Evolutionary conservation across 2,888 invertebrate genomes (phyloP), one percentile per base, ranked within the genome.

Genomic region (Rhaphigaster nebulosa): DNA sequence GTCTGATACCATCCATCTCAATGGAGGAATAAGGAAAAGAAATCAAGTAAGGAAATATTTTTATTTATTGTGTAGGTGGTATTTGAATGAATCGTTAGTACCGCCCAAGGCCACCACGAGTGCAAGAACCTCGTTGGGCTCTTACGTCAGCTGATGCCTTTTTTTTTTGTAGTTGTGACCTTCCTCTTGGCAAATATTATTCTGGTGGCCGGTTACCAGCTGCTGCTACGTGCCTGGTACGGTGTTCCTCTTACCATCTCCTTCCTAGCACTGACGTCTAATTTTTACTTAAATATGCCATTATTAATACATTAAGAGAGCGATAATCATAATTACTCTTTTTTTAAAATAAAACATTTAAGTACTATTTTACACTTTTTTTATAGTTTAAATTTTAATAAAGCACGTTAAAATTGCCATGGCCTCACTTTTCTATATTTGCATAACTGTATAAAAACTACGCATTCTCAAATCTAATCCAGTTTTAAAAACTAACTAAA

Each of bases 81-180:
- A 84, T 84, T 84, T 84, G 84, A 84, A 84, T 41, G 84, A 84
- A 18, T 84, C 45, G 84, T 84, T 84, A 45, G 84, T 84, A 84
- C 3, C 45, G 45, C 1, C 45, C 8, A 84, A 84, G 84, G 84
- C 84, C 84, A n/a, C n/a, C 41, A 6, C 1, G 84, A 50, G 84
- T 84, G 84, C 84, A 84, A 45, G 45, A n/a, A 84, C 84, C 84
- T 50, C n/a, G 4, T 41, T 45, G 41, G 45, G 45, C 45, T 45
- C 84, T 84, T 84, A 84, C 84, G 84, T 84, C 84, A 84, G n/a
- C 45, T 41, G 15, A n/a, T 26, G n/a, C 18, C 13, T 84, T 50
- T 50, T 84, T 45, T 84, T 45, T 65, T 29, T 29, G 0, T 5
- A 45, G 41, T 84, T 50, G 84, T 84, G 84, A 45, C 84, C 84